A percentile compares a stretch with the other conserved stretches of the same genome.
These are phyloP conservation scores for Phorcus lineatus DNA, from an alignment of 2,888 invertebrate species.

Conservation along the genomic window DNA sequence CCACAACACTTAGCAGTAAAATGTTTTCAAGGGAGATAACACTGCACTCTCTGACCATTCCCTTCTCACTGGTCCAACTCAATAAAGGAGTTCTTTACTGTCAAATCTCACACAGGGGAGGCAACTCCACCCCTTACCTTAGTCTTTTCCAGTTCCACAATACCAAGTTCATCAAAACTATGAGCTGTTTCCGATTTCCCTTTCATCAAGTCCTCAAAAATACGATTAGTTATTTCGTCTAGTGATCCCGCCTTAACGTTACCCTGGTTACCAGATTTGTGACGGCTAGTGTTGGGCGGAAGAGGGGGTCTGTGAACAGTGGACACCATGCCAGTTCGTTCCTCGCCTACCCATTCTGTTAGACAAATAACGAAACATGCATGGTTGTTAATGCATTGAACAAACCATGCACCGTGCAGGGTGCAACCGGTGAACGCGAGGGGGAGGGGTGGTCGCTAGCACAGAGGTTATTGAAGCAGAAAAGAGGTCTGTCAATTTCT, in stretches of 20 bases:
- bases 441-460: too few species aligned
- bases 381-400: conserved; percentile 19
- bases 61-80: not conserved
- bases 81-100: not conserved
- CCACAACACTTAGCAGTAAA: not conserved
- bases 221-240: conserved; percentile 67
- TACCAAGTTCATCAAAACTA: conserved; percentile 72
- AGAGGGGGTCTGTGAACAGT: conserved; percentile 45
- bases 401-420: conserved; percentile 21
- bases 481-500: too few species aligned
- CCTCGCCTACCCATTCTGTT: conserved; percentile 37
- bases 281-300: conserved; percentile 44
- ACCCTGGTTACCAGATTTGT: conserved; percentile 32
- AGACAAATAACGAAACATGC: conserved; percentile 41
- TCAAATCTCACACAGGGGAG: not conserved
- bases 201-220: conserved; percentile 68
- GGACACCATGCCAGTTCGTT: conserved; percentile 33
- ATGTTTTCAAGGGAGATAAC: not conserved
- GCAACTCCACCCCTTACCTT: conserved; percentile 54
- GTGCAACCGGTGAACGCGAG: not conserved
- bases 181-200: conserved; percentile 64
- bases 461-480: too few species aligned
- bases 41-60: not conserved
- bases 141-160: conserved; percentile 64
- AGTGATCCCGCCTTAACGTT: conserved; percentile 48